Percentiles rank a stretch among this genome's conserved stretches.
These are phyloP conservation scores for Parazoanthus swiftii DNA, from an alignment of 92 coral and sea anemone genomes.

Conservation along the genomic window DNA sequence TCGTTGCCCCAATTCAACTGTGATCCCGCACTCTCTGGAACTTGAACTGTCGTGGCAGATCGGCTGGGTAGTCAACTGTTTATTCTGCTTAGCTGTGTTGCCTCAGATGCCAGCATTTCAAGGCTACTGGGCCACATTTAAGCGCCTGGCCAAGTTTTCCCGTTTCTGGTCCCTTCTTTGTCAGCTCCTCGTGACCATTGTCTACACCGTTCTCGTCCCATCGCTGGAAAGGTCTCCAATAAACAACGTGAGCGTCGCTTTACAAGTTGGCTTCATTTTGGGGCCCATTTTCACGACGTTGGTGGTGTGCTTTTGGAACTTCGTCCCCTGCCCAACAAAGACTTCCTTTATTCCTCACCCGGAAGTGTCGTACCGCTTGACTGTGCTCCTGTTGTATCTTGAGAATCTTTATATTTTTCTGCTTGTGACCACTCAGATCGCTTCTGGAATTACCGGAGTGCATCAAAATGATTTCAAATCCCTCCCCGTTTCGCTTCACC, in stretches of 20 bases:
- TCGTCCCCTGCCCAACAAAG: conserved; percentile 46
- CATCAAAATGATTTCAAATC: conserved; percentile 3
- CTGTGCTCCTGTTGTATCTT: conserved; percentile 31
- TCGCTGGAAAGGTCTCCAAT: conserved; percentile 2
- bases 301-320: conserved; percentile 40
- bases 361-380: conserved; percentile 3
- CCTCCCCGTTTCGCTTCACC: conserved; percentile 28
- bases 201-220: conserved; percentile 37
- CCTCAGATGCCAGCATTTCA: conserved; percentile 35
- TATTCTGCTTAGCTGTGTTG: conserved; percentile 42
- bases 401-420: conserved; percentile 49
- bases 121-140: conserved; percentile 47
- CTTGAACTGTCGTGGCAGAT: conserved; percentile 33
- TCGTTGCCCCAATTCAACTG: conserved; percentile 17
- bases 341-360: not conserved
- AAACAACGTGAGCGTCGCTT: not conserved
- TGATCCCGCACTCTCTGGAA: not conserved
- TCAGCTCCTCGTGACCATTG: conserved; percentile 30
- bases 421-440: conserved; percentile 46
- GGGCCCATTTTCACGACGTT: conserved; percentile 21
- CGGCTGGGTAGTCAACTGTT: conserved; percentile 35
- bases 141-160: conserved; percentile 40
- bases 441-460: conserved; percentile 50
- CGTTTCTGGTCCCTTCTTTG: conserved; percentile 31
- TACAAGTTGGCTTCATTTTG: conserved; percentile 41